These are phyloP conservation scores for Poliocrania exsul DNA, from an alignment of 2,797 vertebrate genomes.

Conservation along the genomic window DNA sequence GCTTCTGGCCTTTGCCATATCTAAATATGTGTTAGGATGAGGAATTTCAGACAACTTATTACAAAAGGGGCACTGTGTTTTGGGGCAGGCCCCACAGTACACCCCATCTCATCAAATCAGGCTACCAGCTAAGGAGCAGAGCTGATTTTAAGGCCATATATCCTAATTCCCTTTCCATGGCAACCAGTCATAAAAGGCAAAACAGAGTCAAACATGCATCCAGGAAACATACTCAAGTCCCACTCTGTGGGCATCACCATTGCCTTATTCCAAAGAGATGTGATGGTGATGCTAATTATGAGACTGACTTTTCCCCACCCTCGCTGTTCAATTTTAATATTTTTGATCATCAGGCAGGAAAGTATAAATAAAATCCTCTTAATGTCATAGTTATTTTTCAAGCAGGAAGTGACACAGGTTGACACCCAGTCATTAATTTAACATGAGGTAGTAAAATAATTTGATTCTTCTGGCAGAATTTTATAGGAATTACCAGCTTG, in stretches of 20 bases:
- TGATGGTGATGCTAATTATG: neutral
- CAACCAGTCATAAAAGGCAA: neutral
- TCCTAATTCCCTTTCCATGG: neutral
- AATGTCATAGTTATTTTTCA: slow-evolving; percentile 24
- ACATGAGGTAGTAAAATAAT: slow-evolving; percentile 1
- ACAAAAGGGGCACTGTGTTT: neutral
- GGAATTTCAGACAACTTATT: neutral
- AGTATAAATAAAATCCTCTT: neutral
- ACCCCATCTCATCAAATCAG: neutral
- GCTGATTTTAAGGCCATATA: neutral
- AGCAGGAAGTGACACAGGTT: slow-evolving; percentile 46
- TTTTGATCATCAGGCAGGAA: neutral
- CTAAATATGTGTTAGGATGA: neutral
- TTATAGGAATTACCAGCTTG: slow-evolving; percentile 26
- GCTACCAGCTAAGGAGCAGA: neutral
- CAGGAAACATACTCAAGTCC: neutral
- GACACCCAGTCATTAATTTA: slow-evolving; percentile 55
- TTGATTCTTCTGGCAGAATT: slow-evolving; percentile 13
- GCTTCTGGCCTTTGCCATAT: neutral
- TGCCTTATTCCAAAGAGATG: neutral
- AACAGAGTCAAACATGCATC: neutral
- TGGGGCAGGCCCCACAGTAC: neutral
- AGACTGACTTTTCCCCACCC: slow-evolving; percentile 6
- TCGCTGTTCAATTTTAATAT: neutral
- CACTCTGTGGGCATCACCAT: neutral